Conservation (phyloP, 2,797 vertebrate genomes). For the Manis javanica region DNA sequence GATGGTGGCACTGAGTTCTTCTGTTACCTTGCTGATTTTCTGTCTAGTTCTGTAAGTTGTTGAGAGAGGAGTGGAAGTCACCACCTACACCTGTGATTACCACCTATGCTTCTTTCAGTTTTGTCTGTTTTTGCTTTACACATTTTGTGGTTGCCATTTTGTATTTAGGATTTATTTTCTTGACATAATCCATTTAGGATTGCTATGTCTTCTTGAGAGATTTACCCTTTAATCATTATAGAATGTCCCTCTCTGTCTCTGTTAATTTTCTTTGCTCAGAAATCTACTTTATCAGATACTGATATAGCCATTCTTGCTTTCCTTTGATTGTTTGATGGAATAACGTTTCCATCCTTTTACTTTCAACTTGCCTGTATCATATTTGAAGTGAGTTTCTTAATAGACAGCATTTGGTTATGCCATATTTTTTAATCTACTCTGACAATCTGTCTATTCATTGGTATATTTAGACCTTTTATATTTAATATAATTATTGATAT, state of each 20-base stretch:
- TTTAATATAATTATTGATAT: constrained; percentile 16
- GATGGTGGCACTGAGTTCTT: background rate
- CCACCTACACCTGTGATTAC: background rate
- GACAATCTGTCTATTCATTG: background rate
- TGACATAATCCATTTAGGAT: background rate
- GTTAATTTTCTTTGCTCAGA: background rate
- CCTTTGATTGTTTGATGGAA: constrained; percentile 3
- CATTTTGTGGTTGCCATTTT: background rate
- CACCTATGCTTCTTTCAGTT: background rate
- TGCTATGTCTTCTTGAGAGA: background rate
- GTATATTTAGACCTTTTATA: constrained; percentile 14
- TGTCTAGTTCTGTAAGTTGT: background rate
- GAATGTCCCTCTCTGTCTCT: background rate
- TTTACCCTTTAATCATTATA: background rate
- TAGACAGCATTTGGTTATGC: background rate
- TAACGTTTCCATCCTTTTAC: background rate
- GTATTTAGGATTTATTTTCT: background rate
- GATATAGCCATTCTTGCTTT: background rate
- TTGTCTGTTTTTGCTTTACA: background rate
- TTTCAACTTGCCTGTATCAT: background rate
- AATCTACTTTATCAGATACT: background rate
- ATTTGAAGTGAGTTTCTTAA: constrained; percentile 1
- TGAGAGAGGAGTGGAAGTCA: background rate
- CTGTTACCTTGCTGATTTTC: constrained; percentile 9
- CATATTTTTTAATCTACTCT: constrained; percentile 7